Percentiles rank a stretch among this genome's conserved stretches.
These are phyloP conservation scores for Drosophila peninsularis DNA, from an alignment of 2,888 invertebrate species.

Conservation along the genomic window DNA sequence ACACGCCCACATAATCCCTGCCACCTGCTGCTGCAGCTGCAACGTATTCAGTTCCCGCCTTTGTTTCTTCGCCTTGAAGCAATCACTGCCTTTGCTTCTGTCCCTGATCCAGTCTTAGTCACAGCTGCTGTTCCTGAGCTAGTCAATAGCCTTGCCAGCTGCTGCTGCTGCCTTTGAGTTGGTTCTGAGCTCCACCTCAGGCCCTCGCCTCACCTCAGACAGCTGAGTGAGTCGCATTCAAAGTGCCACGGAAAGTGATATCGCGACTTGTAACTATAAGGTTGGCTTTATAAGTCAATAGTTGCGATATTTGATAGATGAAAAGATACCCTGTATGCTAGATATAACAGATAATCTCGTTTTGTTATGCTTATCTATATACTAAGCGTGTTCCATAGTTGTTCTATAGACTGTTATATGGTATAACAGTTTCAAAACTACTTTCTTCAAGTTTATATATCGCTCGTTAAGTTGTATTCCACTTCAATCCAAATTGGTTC, in stretches of 20 bases:
- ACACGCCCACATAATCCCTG: neutral
- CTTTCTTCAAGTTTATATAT: too few relatives aligned
- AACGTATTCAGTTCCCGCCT: neutral
- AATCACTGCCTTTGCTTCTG: too few relatives aligned
- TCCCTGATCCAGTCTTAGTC: neutral
- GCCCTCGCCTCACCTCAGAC: conserved; percentile 6
- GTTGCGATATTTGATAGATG: neutral
- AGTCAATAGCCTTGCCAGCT: neutral
- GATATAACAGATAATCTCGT: neutral
- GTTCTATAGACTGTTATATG: too few relatives aligned
- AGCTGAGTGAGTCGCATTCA: conserved; percentile 6
- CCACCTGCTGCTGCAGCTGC: conserved; percentile 6
- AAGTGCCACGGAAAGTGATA: conserved; percentile 5
- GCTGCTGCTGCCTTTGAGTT: neutral
- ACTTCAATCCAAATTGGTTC: too few relatives aligned
- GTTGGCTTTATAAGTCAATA: conserved; percentile 1
- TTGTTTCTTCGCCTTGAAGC: neutral
- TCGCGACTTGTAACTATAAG: conserved; percentile 4
- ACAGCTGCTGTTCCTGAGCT: neutral
- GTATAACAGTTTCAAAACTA: too few relatives aligned
- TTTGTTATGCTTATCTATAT: neutral
- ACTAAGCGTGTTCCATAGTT: too few relatives aligned
- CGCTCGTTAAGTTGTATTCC: too few relatives aligned
- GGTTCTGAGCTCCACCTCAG: neutral
- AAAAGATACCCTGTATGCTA: neutral